Evolutionary conservation across 53 echinoderm and acorn worm species (phyloP).

Genomic region (Paracentrotus lividus): DNA sequence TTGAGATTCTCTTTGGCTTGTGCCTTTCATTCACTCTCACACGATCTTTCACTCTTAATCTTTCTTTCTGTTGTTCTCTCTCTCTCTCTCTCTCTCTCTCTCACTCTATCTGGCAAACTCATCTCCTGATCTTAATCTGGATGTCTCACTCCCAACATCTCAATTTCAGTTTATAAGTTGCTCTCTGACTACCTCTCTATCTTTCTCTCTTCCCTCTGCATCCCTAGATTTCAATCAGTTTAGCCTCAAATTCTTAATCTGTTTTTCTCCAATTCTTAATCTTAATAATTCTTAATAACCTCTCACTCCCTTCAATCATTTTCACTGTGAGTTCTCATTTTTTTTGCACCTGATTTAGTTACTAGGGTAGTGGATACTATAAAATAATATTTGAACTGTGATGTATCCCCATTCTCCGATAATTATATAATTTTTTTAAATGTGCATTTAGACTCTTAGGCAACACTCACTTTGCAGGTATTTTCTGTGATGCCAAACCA

Average conservation of each 20-base stretch:
- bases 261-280: neutral
- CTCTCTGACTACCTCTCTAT: conserved; percentile 33
- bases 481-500: no score
- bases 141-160: neutral
- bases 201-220: neutral
- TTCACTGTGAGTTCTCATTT: no score
- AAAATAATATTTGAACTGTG: no score
- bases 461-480: no score
- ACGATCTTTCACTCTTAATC: neutral
- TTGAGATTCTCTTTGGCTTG: neutral
- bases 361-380: no score
- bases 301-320: no score
- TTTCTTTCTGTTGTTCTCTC: neutral
- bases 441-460: no score
- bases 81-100: neutral
- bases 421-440: no score
- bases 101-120: neutral
- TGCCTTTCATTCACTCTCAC: neutral
- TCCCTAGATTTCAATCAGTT: neutral
- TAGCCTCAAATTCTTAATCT: neutral
- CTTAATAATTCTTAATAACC: no score
- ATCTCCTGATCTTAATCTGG: neutral
- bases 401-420: no score
- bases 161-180: neutral
- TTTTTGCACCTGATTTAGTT: no score